These are phyloP conservation scores for Agrochola macilenta DNA, from an alignment of 2,888 invertebrate species.

Conservation along the genomic window DNA sequence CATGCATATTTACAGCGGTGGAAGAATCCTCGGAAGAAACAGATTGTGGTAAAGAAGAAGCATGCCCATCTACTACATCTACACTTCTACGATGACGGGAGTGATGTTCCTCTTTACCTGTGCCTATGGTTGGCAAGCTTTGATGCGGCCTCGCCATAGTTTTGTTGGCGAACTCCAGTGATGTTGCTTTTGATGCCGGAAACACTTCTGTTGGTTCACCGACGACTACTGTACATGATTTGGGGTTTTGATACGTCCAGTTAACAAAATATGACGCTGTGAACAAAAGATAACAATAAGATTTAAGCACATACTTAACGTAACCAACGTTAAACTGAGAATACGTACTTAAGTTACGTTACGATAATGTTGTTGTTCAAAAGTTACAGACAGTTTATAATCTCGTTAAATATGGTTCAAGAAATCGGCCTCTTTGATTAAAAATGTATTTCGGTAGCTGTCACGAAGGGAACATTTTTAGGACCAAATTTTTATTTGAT, in stretches of 20 bases:
- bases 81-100: slow-evolving; percentile 93
- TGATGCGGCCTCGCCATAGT: slow-evolving; percentile 93
- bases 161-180: slow-evolving; percentile 92
- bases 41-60: slow-evolving; percentile 83
- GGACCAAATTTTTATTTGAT: not conserved
- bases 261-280: slow-evolving; percentile 95
- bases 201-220: slow-evolving; percentile 94
- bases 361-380: slow-evolving; percentile 39
- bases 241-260: slow-evolving; percentile 96
- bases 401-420: slow-evolving; percentile 34
- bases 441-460: slow-evolving; percentile 22
- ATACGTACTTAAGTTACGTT: slow-evolving; percentile 21
- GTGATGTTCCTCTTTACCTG: slow-evolving; percentile 89
- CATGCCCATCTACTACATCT: slow-evolving; percentile 92
- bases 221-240: slow-evolving; percentile 96
- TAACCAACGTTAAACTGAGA: slow-evolving; percentile 41
- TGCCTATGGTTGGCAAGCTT: slow-evolving; percentile 89
- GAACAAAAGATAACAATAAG: slow-evolving; percentile 67
- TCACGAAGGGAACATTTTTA: not conserved
- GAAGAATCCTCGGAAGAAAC: slow-evolving; percentile 84
- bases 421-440: slow-evolving; percentile 7
- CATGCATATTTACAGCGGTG: slow-evolving; percentile 88
- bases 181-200: slow-evolving; percentile 93
- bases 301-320: slow-evolving; percentile 19
- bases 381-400: slow-evolving; percentile 34